phyloP scores from a whole-genome alignment of 2,113 vertebrate species.

The Formicarius rufipectus region DNA sequence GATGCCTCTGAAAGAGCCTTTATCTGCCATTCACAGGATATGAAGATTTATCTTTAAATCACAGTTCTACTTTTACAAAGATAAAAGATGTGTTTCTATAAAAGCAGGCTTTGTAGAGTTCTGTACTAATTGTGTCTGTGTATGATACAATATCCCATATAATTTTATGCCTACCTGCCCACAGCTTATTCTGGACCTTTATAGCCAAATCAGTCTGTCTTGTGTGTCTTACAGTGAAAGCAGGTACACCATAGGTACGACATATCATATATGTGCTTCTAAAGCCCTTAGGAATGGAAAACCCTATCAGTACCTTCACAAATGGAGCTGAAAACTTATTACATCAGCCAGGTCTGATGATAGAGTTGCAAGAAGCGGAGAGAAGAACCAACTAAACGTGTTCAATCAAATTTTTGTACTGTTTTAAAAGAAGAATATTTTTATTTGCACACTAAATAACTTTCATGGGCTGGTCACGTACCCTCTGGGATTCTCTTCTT shows the following conservation, averaged over 20 bases:
- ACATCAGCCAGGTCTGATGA: neutral
- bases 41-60: constrained; percentile 29
- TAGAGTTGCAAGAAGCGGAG: neutral
- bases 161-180: neutral
- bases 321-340: neutral
- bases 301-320: neutral
- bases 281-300: neutral
- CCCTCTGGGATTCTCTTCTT: neutral
- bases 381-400: neutral
- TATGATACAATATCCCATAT: neutral
- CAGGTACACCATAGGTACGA: neutral
- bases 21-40: constrained; percentile 27
- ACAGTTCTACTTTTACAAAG: constrained; percentile 25
- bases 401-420: neutral
- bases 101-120: constrained; percentile 1
- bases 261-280: neutral
- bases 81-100: constrained; percentile 19
- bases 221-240: neutral
- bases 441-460: neutral
- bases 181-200: neutral
- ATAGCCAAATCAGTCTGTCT: neutral
- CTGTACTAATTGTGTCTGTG: constrained; percentile 34
- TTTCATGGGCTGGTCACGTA: neutral
- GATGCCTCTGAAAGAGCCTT: constrained; percentile 27
- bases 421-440: neutral